Base-by-base conservation (phyloP, 2,888 invertebrate genomes). In the Empis stercorea region DNA sequence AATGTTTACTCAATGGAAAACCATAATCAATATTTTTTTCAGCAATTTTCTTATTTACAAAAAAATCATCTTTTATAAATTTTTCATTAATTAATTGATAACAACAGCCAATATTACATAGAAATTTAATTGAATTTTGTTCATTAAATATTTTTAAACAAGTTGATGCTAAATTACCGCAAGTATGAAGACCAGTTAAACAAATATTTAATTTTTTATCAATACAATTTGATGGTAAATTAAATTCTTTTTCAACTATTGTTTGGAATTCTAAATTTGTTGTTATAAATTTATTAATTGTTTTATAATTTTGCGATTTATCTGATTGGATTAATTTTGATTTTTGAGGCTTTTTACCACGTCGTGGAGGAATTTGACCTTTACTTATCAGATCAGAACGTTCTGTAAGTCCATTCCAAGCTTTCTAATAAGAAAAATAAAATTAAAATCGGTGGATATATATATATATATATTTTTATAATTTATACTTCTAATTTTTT, bases 91-190 rank as follows among this genome's bases (percentile, higher is more conserved):
- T 67, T 2, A 86, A 73, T 66, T 94, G 88, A 69, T 92, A 93
- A 62, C 94, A 94, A 63, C 94, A 95, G 0, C 91, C 88, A 34
- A 94, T 84, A 61, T 84, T 84, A 58, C 87, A 82, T 1, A 92
- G 62, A 0, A 78, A 74, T 48, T 70, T 72, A 0, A 81, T 73
- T 23, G 73, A 61, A 0, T 69, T 48, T 49, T 76, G 76, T 0
- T 66, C 57, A 4, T 71, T 61, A 61, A 88, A 93, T 13, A 87
- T 72, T 51, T 78, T 76, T 1, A 92, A 68, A 37, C 81, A 80
- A 11, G 79, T 78, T 2, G 87, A 72, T 0, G 85, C 83, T 7
- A 94, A 71, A 68, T 86, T 80, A 0, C 94, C 94, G 64, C 94
- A 94, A 0, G 93, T 91, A 62, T 94, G 94, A 9, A 94, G 73